A percentile compares a stretch with the other conserved stretches of the same genome.
Evolutionary conservation across 2,888 invertebrate species (phyloP).

Genomic region (Liodrosophila aerea): DNA sequence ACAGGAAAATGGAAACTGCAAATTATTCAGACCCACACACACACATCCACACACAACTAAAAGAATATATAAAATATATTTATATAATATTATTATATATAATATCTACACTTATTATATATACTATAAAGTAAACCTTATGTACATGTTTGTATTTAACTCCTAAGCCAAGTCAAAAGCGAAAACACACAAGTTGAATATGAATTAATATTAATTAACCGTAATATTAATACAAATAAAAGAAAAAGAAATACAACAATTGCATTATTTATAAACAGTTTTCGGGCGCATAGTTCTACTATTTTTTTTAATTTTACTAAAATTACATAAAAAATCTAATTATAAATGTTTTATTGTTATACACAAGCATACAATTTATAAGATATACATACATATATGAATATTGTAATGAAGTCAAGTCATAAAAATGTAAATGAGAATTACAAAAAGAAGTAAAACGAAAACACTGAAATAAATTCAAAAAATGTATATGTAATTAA

Average conservation of each 20-base stretch:
- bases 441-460: slow-evolving; percentile 21
- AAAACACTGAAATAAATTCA: slow-evolving; percentile 39
- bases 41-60: too few relatives aligned
- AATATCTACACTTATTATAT: slow-evolving; percentile 50
- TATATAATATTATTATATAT: slow-evolving; percentile 58
- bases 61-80: slow-evolving; percentile 64
- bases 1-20: slow-evolving; percentile 9
- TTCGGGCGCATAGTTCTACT: slow-evolving; percentile 52
- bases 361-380: too few relatives aligned
- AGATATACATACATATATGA: too few relatives aligned
- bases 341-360: slow-evolving; percentile 62
- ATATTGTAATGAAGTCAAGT: slow-evolving; percentile 47
- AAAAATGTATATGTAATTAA: slow-evolving; percentile 8
- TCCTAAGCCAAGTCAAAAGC: slow-evolving; percentile 66
- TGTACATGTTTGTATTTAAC: slow-evolving; percentile 69
- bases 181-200: slow-evolving; percentile 26
- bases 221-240: slow-evolving; percentile 23
- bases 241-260: slow-evolving; percentile 27
- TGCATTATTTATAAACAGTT: slow-evolving; percentile 50
- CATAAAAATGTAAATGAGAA: slow-evolving; percentile 43
- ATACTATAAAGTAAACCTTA: slow-evolving; percentile 29
- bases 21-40: slow-evolving; percentile 33
- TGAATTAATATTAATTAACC: slow-evolving; percentile 15
- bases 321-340: slow-evolving; percentile 29
- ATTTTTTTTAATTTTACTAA: slow-evolving; percentile 51